Base-by-base conservation (phyloP, 1,140 invertebrate species). In the Rhagoletis zephyria region DNA sequence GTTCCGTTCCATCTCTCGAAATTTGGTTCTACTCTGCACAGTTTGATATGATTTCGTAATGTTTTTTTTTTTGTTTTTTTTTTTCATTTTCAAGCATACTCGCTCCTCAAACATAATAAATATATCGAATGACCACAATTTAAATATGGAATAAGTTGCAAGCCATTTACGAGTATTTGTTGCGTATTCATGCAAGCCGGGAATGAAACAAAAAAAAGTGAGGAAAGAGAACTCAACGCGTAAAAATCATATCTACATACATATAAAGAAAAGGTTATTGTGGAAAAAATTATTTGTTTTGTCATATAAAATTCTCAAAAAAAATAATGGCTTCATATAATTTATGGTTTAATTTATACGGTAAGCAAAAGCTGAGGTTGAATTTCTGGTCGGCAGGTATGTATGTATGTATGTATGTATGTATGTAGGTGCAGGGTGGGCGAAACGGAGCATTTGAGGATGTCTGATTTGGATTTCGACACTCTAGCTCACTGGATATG, bases 281-380 rank as follows among this genome's bases (percentile, higher is more conserved):
- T 81, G 14, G n/a, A 19, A 56, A 77, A 56, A 74, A 85, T 90
- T 89, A 88, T 89, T 90, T 90, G 89, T 90, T 90, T 90, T 90
- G 90, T 90, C 90, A 90, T 90, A 89, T 90, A 89, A 85, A 85
- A 85, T 77, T 81, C 60, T 77, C 74, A n/a, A 81, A 81, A 81
- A 70, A 67, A 88, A 74, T 85, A 90, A 90, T 89, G 88, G 87
- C 87, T 88, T 89, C 85, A 48, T 87, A 89, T 91, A 91, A 91
- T 91, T 91, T 91, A 91, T 90, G 90, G 87, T 90, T 90, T 90
- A 91, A 91, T 89, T 89, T 87, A 67, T 45, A 65, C 40, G n/a
- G 48, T 7, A n/a, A 81, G 10, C 48, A 56, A 30, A 56, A 48
- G 48, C 56, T 81, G 30, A 59, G 48, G 48, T 81, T 81, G 51